A percentile compares a stretch with the other conserved stretches of the same genome.
These are phyloP conservation scores for Cheilinus undulatus DNA, from an alignment of 2,113 vertebrate genomes.

Conservation along the genomic window DNA sequence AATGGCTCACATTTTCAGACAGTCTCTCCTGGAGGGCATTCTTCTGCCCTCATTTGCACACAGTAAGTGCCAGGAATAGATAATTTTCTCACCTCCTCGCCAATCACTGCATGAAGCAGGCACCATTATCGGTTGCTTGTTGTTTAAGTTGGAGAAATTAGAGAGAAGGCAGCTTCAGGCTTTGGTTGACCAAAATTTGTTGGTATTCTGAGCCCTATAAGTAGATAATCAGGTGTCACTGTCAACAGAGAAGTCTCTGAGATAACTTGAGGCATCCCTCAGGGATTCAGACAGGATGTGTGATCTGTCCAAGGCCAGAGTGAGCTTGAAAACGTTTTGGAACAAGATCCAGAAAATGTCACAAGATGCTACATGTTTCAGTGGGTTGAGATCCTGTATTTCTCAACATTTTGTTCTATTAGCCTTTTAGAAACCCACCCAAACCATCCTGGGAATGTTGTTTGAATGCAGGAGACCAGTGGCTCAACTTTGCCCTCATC, in stretches of 20 bases:
- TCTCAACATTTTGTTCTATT: no score
- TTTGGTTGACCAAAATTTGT: background rate
- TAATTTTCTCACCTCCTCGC: constrained; percentile 1
- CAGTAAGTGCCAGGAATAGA: background rate
- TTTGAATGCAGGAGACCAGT: no score
- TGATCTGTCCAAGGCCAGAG: no score
- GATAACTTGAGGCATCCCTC: background rate
- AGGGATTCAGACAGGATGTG: no score
- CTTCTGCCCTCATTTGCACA: background rate
- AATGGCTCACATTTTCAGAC: background rate
- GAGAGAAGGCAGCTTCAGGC: background rate
- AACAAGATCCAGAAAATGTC: no score
- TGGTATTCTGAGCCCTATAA: background rate
- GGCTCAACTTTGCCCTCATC: no score
- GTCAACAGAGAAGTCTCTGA: background rate
- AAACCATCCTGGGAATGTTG: no score
- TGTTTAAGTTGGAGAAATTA: background rate
- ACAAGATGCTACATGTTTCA: no score
- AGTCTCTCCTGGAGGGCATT: background rate
- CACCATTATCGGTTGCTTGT: background rate
- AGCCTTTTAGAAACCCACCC: no score
- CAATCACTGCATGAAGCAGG: background rate
- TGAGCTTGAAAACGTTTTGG: no score
- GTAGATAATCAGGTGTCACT: background rate
- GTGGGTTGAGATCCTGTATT: no score